A percentile compares a stretch with the other conserved stretches of the same genome.
Conservation (phyloP, 1,140 invertebrate species). For the Bombus superbus region DNA sequence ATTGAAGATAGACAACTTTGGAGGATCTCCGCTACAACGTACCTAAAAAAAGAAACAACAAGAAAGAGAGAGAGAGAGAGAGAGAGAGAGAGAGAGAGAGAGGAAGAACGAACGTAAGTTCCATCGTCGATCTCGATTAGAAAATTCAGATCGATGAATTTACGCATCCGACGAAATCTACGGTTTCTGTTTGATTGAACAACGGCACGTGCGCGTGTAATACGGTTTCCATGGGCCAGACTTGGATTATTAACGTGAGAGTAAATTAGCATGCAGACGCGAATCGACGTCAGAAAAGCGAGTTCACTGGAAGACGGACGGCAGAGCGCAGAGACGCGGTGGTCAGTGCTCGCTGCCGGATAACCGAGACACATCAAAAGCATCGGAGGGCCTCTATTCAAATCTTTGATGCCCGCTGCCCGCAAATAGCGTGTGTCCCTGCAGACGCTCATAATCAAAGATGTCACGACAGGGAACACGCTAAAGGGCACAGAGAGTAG, state of each 20-base stretch:
- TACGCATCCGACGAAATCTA: neutral
- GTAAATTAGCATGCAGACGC: conserved; percentile 12
- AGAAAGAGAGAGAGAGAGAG: too few relatives aligned
- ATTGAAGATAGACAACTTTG: neutral
- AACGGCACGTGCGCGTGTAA: too few relatives aligned
- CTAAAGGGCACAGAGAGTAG: conserved; percentile 26
- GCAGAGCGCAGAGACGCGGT: conserved; percentile 2
- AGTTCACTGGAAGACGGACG: conserved; percentile 15
- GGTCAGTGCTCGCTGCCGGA: conserved; percentile 48
- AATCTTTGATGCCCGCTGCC: conserved; percentile 67
- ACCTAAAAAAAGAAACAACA: too few relatives aligned
- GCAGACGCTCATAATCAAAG: conserved; percentile 73
- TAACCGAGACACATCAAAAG: conserved; percentile 68
- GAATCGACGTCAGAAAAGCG: conserved; percentile 32
- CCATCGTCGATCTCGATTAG: neutral
- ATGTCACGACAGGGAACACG: conserved; percentile 57
- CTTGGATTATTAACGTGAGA: neutral
- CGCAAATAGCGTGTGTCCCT: conserved; percentile 48
- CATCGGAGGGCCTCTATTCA: conserved; percentile 65
- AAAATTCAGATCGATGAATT: neutral
- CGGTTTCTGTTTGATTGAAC: neutral
- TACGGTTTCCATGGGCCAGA: neutral
- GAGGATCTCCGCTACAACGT: too few relatives aligned
- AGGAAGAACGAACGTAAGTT: neutral
- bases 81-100: too few relatives aligned